phyloP scores from a whole-genome alignment of 2,797 vertebrate genomes.

The Poecilia picta region DNA sequence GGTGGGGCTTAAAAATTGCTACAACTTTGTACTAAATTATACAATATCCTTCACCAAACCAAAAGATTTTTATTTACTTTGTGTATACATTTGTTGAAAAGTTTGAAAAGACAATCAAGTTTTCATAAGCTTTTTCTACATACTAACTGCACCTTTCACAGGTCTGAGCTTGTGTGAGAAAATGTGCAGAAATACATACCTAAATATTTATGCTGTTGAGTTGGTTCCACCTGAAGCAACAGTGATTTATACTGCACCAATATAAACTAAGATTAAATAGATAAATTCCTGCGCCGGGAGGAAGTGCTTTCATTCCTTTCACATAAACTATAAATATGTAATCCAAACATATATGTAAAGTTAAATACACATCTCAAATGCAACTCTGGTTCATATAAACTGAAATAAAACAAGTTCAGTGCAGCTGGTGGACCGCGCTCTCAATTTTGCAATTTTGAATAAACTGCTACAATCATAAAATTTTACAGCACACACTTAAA shows the following conservation, averaged over 20 bases:
- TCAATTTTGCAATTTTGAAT: not conserved
- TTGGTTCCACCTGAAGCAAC: not conserved
- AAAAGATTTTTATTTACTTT: not conserved
- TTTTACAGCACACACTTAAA: not conserved
- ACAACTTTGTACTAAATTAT: too few relatives aligned
- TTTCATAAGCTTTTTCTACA: not conserved
- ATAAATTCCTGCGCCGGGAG: not conserved
- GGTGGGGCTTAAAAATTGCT: not conserved
- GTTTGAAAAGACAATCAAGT: not conserved
- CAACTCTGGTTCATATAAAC: conserved; percentile 1
- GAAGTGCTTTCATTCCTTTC: conserved; percentile 4
- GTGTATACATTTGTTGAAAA: not conserved
- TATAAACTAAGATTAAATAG: not conserved
- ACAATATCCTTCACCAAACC: not conserved
- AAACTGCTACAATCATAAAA: not conserved
- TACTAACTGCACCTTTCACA: not conserved
- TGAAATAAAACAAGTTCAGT: not conserved
- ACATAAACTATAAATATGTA: not conserved
- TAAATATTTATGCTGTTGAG: conserved; percentile 8
- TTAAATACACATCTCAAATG: not conserved
- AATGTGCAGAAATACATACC: not conserved
- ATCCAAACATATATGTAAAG: not conserved
- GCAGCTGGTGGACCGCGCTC: not conserved
- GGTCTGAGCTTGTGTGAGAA: not conserved
- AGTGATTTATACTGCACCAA: not conserved